Base-by-base conservation (phyloP, 2,888 invertebrate genomes). In the Tachina lurida region DNA sequence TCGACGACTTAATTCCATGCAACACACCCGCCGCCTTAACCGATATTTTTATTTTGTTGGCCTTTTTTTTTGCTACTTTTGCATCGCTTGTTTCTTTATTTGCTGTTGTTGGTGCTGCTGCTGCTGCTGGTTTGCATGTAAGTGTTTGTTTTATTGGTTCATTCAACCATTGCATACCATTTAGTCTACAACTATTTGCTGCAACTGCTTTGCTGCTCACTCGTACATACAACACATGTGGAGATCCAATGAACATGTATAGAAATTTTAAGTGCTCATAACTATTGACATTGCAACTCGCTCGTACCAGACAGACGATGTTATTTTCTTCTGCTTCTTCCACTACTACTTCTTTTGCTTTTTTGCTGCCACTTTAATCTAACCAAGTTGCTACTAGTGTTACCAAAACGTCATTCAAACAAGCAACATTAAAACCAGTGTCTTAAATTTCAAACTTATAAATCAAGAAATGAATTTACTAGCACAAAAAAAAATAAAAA, bases 101-200 rank as follows among this genome's bases (percentile, higher is more conserved):
- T 79, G 45, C 78, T 56, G 49, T 12, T 49, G 62, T 13, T 56
- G 41, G 31, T 13, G 17, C 52, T 47, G 22, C 47, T 45, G 65
- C 10, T 67, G 45, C 19, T 54, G n/a, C n/a, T 65, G 13, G 43
- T 62, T 47, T 77, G 76, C 60, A 39, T 67, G 71, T 83, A 19
- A 75, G 71, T 76, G 60, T 81, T 67, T 71, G 54, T 76, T 80
- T 83, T 76, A 84, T 83, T 86, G 79, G 83, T 81, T 81, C 82
- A 74, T 85, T 78, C 85, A 82, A 85, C 82, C 77, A 85, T 78
- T 84, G 79, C 70, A 74, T 75, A 75, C 74, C 81, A 75, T 81
- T 75, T 75, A 75, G 81, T 81, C 81, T 75, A 81, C 60, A 68
- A 70, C 58, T 81, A 68, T 81, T 81, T 75, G 65, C 68, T 56